Conservation (phyloP, 2,113 vertebrate species). For the Thryonomys swinderianus region DNA sequence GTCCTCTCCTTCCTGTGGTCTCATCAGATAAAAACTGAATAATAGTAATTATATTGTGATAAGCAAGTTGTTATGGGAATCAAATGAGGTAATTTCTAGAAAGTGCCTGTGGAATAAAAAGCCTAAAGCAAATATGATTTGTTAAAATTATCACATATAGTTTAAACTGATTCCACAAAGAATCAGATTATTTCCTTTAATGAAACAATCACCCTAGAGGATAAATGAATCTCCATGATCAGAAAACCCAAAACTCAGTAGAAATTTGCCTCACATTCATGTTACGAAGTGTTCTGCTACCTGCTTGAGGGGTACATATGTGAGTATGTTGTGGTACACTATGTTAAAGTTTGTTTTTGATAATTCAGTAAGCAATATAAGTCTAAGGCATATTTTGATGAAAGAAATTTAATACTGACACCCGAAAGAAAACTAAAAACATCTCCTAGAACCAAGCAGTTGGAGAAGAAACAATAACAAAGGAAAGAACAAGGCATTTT, state of each 20-base stretch:
- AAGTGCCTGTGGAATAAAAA: slow-evolving; percentile 7
- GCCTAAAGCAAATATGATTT: not conserved
- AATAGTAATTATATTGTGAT: not conserved
- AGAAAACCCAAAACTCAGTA: slow-evolving; percentile 25
- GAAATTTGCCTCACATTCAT: not conserved
- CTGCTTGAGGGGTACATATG: fast-evolving
- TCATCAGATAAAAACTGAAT: slow-evolving; percentile 13
- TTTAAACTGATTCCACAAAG: slow-evolving; percentile 5
- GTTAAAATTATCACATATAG: slow-evolving; percentile 12
- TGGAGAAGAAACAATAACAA: not conserved
- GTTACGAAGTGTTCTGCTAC: not conserved
- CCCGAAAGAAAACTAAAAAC: slow-evolving; percentile 32
- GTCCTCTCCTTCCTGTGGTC: not conserved
- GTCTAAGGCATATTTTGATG: not conserved
- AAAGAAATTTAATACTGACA: slow-evolving; percentile 2
- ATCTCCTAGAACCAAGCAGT: not conserved
- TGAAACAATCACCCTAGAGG: not conserved
- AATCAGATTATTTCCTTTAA: slow-evolving; percentile 17
- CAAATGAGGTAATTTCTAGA: not conserved
- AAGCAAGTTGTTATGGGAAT: not conserved
- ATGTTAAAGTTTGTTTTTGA: not conserved
- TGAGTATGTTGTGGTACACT: not conserved
- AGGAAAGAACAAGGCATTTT: not conserved
- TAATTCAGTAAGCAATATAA: not conserved
- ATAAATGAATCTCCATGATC: not conserved